Base-by-base conservation (phyloP, 2,797 vertebrate species). In the Sebastes vulpes region DNA sequence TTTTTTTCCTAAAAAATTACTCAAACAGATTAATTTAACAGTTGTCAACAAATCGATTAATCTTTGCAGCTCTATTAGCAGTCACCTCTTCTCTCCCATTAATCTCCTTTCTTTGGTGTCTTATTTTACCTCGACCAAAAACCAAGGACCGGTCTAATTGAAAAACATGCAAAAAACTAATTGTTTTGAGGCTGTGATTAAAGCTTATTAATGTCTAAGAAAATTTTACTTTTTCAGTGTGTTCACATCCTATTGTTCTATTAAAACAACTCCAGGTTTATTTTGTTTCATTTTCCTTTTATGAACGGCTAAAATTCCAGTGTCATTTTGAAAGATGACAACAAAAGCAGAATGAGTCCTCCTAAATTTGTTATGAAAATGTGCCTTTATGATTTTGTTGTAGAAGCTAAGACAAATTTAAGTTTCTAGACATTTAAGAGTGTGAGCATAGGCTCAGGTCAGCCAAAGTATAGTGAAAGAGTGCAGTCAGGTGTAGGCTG, bases 401-500 rank as follows among this genome's bases (percentile, higher is more conserved):
- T 20, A 35, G 52, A 54, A 14, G 25, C 11, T 8, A 20, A 42
- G 12, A 56, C 26, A 63, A 2, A 8, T 75, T 18, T 54, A 66
- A 64, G 20, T 14, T 11, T 11, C 3, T 3, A 57, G 10, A 35
- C 4, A 21, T 68, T 56, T 54, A 46, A 52, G 53, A 75, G 26
- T 64, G 66, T 57, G 28, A 68, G 29, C 0, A 2, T 1, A 54
- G 25, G 64, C 65, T 74, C 25, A 25, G 54, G 38, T 65, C 65
- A 76, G 70, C 31, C 12, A 9, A 25, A 77, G 56, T 35, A 65
- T 14, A 48, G 74, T 74, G 38, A 64, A 76, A 64, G 73, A 67
- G 81, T 65, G 61, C 64, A 65, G 77, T 81, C 83, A 82, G 71
- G 67, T 83, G 54, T 63, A 65, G 73, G 38, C 81, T 88, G 81